phyloP scores from a whole-genome alignment of 1,140 invertebrate genomes.

The Radopholus similis region DNA sequence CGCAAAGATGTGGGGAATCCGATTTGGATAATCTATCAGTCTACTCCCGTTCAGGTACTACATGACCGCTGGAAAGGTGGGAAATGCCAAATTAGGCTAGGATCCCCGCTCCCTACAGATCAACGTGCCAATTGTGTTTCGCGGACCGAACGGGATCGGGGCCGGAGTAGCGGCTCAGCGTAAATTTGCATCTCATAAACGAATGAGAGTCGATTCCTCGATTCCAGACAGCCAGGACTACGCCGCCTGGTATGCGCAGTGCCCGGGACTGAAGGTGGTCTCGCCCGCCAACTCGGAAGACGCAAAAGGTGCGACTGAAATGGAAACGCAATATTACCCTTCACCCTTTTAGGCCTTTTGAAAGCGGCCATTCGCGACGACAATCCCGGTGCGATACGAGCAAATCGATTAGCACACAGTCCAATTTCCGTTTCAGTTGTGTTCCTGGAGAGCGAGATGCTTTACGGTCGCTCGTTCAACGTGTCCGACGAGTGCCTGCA shows the following conservation, averaged over 20 bases:
- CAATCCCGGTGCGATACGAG: slow-evolving; percentile 62
- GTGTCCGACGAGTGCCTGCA: slow-evolving; percentile 84
- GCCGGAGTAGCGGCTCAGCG: slow-evolving; percentile 93
- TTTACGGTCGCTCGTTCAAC: slow-evolving; percentile 85
- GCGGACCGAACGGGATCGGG: slow-evolving; percentile 95
- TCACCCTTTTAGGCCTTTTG: slow-evolving; percentile 69
- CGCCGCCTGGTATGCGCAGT: slow-evolving; percentile 92
- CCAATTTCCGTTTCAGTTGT: slow-evolving; percentile 76
- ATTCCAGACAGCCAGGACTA: slow-evolving; percentile 85
- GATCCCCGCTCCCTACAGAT: slow-evolving; percentile 65
- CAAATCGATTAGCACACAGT: slow-evolving; percentile 71
- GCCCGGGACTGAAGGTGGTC: slow-evolving; percentile 87
- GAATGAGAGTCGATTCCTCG: too few relatives aligned
- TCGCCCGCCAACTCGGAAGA: slow-evolving; percentile 91
- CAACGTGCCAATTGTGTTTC: slow-evolving; percentile 92
- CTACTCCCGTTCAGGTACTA: too few relatives aligned
- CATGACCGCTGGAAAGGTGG: slow-evolving; percentile 90
- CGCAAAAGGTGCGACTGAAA: slow-evolving; percentile 69
- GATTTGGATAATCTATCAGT: too few relatives aligned
- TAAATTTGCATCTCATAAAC: too few relatives aligned
- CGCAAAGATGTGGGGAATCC: too few relatives aligned
- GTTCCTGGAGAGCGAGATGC: slow-evolving; percentile 89
- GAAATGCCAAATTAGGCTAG: too few relatives aligned
- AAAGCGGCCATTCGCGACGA: slow-evolving; percentile 88
- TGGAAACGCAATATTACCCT: background rate